These are phyloP conservation scores for Bungarus multicinctus DNA, from an alignment of 2,113 vertebrate species.

Conservation along the genomic window DNA sequence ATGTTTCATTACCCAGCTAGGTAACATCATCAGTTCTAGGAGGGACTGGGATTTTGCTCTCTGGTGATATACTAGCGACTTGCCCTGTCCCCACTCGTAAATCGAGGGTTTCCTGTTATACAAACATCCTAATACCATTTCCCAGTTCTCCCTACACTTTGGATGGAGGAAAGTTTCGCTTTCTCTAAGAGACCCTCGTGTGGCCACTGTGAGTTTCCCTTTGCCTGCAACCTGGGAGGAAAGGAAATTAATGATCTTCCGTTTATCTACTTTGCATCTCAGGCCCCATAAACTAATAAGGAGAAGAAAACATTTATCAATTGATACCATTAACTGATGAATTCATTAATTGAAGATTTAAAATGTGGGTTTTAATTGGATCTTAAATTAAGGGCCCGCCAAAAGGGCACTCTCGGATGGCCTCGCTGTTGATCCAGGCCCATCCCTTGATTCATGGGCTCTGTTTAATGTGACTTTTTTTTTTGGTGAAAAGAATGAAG, in stretches of 20 bases:
- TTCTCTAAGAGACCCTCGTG: not conserved
- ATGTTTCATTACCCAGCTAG: no score
- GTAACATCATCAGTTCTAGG: no score
- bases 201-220: not conserved
- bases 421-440: not conserved
- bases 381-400: not conserved
- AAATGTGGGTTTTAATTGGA: conserved; percentile 7
- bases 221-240: not conserved
- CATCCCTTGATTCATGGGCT: not conserved
- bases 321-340: conserved; percentile 13
- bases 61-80: no score
- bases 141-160: not conserved
- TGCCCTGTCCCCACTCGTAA: no score
- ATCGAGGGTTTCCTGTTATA: no score
- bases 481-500: not conserved
- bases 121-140: no score
- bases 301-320: conserved; percentile 17
- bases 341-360: conserved; percentile 10
- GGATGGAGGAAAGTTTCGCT: no score
- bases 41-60: no score
- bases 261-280: not conserved
- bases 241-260: not conserved
- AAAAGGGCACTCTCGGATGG: not conserved
- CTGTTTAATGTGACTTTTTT: not conserved
- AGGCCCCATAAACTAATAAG: conserved; percentile 17